Evolutionary conservation across 2,113 vertebrate genomes (phyloP), one percentile per base, ranked within the genome.

Genomic region (Sula dactylatra): DNA sequence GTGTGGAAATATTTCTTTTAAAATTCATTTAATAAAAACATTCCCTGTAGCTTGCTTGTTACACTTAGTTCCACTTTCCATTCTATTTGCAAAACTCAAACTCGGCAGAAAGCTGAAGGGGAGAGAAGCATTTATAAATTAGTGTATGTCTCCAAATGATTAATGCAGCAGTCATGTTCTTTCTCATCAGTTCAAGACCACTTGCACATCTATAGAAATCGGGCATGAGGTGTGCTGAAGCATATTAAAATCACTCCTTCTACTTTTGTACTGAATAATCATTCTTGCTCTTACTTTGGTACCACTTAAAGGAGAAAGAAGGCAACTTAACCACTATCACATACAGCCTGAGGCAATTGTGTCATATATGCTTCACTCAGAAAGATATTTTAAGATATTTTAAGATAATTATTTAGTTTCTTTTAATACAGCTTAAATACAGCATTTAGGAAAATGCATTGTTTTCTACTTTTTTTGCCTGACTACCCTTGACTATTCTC

Each of bases 101-200:
- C 29, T 90, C 5, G 10, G 91, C 56, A 94, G 69, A 91, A 96
- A 83, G 71, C 86, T 82, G 86, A 97, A 95, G 65, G 36, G 16
- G 38, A 92, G 50, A 91, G 86, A 88, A 92, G 34, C 64, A 78
- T 95, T 93, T 91, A 91, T 92, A 96, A 96, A 95, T 86, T 87
- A 95, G 70, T 80, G 65, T 86, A 65, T 86, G 58, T 85, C 87
- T 91, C 71, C 90, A 88, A 81, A 92, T 95, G 96, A 97, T 96
- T 97, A 96, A 97, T 96, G 95, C 65, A 87, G 67, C 90, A 93
- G 91, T 94, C 97, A 86, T 90, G 90, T 92, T 95, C 74, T 49
- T 83, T 94, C 83, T 96, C 95, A 95, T 97, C 94, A 93, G 91
- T 80, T 96, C 91, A 91, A 93, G 83, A 96, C 77, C 91, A 95